These are phyloP conservation scores for Metopia argyrocephala DNA, from an alignment of 2,888 invertebrate genomes.

Conservation along the genomic window DNA sequence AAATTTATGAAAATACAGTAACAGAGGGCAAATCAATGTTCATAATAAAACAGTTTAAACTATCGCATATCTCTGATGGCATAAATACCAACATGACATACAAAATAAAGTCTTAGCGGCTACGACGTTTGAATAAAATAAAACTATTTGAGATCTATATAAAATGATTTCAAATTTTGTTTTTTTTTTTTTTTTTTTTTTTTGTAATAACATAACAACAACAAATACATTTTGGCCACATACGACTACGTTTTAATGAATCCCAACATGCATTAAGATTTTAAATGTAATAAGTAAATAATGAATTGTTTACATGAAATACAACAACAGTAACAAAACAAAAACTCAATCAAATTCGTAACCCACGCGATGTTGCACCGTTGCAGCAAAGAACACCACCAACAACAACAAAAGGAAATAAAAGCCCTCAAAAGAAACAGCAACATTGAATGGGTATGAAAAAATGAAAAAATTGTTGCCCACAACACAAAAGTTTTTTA, in stretches of 20 bases:
- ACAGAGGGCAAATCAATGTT: slow-evolving; percentile 8
- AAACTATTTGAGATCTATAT: slow-evolving; percentile 40
- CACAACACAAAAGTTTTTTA: slow-evolving; percentile 27
- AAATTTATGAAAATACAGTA: background rate
- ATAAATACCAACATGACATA: slow-evolving; percentile 24
- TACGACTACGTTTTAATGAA: background rate
- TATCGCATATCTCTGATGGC: slow-evolving; percentile 43
- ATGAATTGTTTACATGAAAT: slow-evolving; percentile 23
- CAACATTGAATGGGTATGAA: background rate
- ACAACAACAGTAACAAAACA: slow-evolving; percentile 6
- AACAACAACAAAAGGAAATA: background rate
- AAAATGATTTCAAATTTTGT: slow-evolving; percentile 32
- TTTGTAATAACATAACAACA: background rate
- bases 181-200: background rate
- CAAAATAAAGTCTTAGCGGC: background rate
- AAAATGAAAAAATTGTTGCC: slow-evolving; percentile 12
- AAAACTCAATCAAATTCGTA: slow-evolving; percentile 11
- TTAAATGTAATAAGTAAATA: background rate
- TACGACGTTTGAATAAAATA: background rate
- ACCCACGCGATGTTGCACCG: slow-evolving; percentile 41
- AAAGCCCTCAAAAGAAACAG: slow-evolving; percentile 35
- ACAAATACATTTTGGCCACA: slow-evolving; percentile 5
- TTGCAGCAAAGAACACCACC: background rate
- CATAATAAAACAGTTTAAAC: slow-evolving; percentile 16
- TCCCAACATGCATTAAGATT: background rate